A percentile compares a stretch with the other conserved stretches of the same genome.
Conservation (phyloP, 1,140 invertebrate species). For the Ericerus pela region DNA sequence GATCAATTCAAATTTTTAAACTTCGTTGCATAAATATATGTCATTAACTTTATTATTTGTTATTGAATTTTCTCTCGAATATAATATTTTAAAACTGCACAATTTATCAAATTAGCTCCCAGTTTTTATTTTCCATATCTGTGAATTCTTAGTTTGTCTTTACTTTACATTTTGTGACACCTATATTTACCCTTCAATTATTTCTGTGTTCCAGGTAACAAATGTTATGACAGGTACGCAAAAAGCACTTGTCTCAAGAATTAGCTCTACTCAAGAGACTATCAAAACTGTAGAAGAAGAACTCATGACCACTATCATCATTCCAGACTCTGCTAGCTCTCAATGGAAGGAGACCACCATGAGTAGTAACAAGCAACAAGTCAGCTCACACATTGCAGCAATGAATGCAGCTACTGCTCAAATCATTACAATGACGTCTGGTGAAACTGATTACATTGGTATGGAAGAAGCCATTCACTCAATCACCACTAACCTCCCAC, state of each 20-base stretch:
- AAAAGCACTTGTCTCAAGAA: slow-evolving; percentile 75
- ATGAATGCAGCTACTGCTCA: slow-evolving; percentile 99
- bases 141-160: no score
- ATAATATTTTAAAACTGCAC: no score
- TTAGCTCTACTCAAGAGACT: slow-evolving; percentile 67
- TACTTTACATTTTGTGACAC: no score
- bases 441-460: slow-evolving; percentile 75
- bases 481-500: slow-evolving; percentile 88
- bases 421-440: slow-evolving; percentile 82
- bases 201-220: no score
- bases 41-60: no score
- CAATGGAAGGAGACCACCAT: slow-evolving; percentile 87
- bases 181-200: no score
- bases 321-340: slow-evolving; percentile 64
- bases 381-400: slow-evolving; percentile 89
- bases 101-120: no score
- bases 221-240: slow-evolving; percentile 77
- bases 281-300: slow-evolving; percentile 72
- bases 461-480: slow-evolving; percentile 92
- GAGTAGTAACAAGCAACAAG: slow-evolving; percentile 90
- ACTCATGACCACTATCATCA: slow-evolving; percentile 50
- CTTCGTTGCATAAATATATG: no score
- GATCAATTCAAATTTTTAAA: no score
- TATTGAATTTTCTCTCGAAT: no score
- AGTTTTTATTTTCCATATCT: no score